A percentile compares a stretch with the other conserved stretches of the same genome.
Conservation (phyloP, 2,888 invertebrate species). For the Molorchus minor region DNA sequence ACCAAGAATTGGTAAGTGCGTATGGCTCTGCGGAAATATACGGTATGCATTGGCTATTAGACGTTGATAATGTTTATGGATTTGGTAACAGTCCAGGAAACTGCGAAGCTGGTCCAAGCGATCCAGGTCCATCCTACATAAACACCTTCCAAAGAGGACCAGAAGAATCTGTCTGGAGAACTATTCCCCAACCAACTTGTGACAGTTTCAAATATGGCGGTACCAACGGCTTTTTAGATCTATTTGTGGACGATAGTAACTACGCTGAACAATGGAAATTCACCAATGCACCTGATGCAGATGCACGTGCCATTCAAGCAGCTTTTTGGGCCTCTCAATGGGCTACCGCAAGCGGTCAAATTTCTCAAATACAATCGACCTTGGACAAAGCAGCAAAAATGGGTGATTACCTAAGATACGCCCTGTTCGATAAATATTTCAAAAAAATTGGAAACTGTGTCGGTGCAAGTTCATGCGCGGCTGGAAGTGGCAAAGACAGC, state of each 20-base stretch:
- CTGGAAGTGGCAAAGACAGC: conserved; percentile 42
- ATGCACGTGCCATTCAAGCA: conserved; percentile 43
- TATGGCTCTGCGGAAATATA: conserved; percentile 41
- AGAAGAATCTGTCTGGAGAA: conserved; percentile 46
- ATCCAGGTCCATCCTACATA: conserved; percentile 42
- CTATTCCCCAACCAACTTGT: conserved; percentile 46
- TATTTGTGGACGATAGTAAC: conserved; percentile 38
- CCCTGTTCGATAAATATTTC: conserved; percentile 47
- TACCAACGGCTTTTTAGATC: conserved; percentile 40
- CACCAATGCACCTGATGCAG: conserved; percentile 41
- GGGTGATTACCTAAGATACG: conserved; percentile 46
- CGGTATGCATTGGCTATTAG: conserved; percentile 46
- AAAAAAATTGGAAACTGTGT: conserved; percentile 46
- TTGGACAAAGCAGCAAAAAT: conserved; percentile 43
- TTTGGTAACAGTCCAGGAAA: conserved; percentile 36
- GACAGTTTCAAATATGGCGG: conserved; percentile 43
- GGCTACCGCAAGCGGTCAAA: conserved; percentile 41
- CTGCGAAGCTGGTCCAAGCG: conserved; percentile 34
- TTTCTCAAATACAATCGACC: conserved; percentile 30
- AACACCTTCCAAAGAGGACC: conserved; percentile 47
- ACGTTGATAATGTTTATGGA: conserved; percentile 38
- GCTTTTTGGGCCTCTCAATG: conserved; percentile 45
- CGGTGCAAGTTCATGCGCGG: conserved; percentile 36
- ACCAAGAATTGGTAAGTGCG: conserved; percentile 38
- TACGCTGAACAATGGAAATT: conserved; percentile 47